These are phyloP conservation scores for Holacanthus passer DNA, from an alignment of 2,113 vertebrate genomes.

Conservation along the genomic window DNA sequence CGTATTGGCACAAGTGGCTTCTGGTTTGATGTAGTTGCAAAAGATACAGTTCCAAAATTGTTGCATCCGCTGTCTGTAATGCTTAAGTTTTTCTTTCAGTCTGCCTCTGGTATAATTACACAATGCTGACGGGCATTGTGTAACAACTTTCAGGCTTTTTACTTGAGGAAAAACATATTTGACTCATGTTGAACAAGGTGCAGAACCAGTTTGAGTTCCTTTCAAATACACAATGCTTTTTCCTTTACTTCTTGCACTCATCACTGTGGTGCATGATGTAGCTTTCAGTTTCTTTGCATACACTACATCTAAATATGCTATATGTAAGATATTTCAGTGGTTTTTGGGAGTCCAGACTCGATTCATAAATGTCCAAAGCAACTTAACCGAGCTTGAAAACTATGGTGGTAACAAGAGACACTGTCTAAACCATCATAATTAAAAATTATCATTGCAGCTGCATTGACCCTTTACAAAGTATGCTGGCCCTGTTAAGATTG, in stretches of 20 bases:
- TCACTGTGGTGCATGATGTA: not conserved
- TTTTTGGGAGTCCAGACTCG: not conserved
- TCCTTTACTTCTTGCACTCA: not conserved
- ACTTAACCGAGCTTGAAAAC: not conserved
- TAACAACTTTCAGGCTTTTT: not conserved
- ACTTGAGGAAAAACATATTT: not conserved
- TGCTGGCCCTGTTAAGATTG: not conserved
- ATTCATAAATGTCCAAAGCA: not conserved
- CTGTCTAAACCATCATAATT: not conserved
- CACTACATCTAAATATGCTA: too few species aligned
- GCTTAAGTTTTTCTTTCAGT: not conserved
- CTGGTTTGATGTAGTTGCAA: not conserved
- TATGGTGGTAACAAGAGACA: not conserved
- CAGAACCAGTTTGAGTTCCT: not conserved
- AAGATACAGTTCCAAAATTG: not conserved
- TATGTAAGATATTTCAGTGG: too few species aligned
- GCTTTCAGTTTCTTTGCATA: not conserved
- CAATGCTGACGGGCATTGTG: not conserved
- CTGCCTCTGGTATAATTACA: slow-evolving; percentile 12
- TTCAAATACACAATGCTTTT: not conserved
- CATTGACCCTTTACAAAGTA: not conserved
- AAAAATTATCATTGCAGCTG: not conserved
- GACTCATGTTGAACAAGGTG: not conserved
- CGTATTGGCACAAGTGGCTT: not conserved
- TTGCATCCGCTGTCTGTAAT: not conserved